Percentiles rank a stretch among this genome's conserved stretches.
These are phyloP conservation scores for Phocoena phocoena DNA, from an alignment of 2,113 vertebrate species.

Conservation along the genomic window DNA sequence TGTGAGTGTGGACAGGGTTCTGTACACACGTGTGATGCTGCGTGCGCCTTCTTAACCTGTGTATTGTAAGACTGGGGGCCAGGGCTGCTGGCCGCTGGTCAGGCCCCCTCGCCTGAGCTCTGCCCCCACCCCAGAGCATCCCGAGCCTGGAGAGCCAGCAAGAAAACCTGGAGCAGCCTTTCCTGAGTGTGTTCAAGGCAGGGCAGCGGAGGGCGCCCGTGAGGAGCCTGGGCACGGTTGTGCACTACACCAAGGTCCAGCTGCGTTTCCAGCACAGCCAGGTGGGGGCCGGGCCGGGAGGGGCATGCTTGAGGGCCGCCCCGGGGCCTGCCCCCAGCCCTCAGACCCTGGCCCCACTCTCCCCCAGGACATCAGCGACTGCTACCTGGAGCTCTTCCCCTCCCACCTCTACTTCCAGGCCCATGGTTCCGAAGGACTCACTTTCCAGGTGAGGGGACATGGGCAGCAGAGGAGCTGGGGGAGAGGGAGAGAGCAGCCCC, in stretches of 20 bases:
- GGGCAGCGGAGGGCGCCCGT: slow-evolving; percentile 82
- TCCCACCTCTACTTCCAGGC: slow-evolving; percentile 96
- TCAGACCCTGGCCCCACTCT: neutral
- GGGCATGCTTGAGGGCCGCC: fast-evolving
- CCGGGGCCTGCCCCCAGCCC: neutral
- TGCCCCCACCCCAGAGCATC: slow-evolving; percentile 48
- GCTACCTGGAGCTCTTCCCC: slow-evolving; percentile 96
- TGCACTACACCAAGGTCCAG: slow-evolving; percentile 96
- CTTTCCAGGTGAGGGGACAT: slow-evolving; percentile 89
- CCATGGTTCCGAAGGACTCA: slow-evolving; percentile 88
- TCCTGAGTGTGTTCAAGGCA: slow-evolving; percentile 84
- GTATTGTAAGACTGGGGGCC: no score
- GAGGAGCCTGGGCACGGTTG: slow-evolving; percentile 92
- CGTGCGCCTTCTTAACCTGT: neutral
- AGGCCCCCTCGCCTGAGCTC: neutral
- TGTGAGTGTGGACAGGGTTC: neutral
- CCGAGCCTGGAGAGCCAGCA: slow-evolving; percentile 80
- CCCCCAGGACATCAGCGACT: slow-evolving; percentile 92
- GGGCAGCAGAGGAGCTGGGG: neutral
- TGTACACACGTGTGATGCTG: neutral
- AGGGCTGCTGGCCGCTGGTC: neutral
- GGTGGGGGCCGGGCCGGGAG: slow-evolving; percentile 73
- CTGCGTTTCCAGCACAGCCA: slow-evolving; percentile 94
- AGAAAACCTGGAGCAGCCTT: slow-evolving; percentile 89
- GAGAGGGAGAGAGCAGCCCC: no score